Base-by-base conservation (phyloP, 2,888 invertebrate genomes). In the Drosophila phalerata region DNA sequence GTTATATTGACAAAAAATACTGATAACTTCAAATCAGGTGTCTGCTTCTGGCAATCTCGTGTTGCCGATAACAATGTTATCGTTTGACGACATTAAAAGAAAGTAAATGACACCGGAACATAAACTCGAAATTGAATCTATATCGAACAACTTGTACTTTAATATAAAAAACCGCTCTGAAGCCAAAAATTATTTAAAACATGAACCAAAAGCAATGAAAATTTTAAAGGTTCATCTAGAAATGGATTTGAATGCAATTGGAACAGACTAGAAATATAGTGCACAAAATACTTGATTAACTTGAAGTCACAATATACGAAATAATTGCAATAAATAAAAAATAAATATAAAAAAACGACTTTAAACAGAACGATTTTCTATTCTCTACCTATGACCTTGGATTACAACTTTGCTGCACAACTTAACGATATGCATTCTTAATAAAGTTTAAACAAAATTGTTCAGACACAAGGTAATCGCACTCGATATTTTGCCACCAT, bases 371-470 rank as follows among this genome's bases (percentile, higher is more conserved):
- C n/a, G n/a, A n/a, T n/a, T n/a, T n/a, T n/a, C n/a, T 22, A n/a
- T 22, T 43, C 0, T 43, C 19, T 5, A 19, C 11, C 17, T 42
- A 9, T 32, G 42, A 43, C 32, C 43, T 56, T 56, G 43, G 43
- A 32, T n/a, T 32, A 43, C 5, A 55, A 43, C 19, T 43, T 56
- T 55, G n/a, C 6, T 22, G 43, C n/a, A 55, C 30, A 55, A 57
- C 34, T 45, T 28, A 37, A 8, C 13, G 34, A 37, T 45, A 55
- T 55, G 61, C 53, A 62, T 37, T 45, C 19, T 19, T 11, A 45
- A 42, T 43, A 34, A 32, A 19, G 43, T 53, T 61, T 62, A 55
- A 62, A 55, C 61, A 25, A 17, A 53, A 62, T 45, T 52, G 34
- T 37, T 19, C 47, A 22, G 47, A 28, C n/a, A 22, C 5, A 45